phyloP scores from a whole-genome alignment of 2,888 invertebrate species.

The Latrodectus hesperus region DNA sequence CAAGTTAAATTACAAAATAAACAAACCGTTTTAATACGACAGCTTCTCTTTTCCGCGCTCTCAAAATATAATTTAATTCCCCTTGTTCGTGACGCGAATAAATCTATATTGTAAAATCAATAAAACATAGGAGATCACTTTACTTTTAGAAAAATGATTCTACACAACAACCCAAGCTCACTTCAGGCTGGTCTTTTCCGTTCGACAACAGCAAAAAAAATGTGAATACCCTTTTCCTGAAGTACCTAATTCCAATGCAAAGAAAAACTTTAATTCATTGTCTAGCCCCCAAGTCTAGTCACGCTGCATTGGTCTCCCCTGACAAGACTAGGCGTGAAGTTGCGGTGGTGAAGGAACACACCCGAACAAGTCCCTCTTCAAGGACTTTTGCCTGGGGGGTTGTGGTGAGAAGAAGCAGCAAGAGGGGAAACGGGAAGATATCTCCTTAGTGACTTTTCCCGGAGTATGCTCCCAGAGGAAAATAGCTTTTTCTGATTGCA shows the following conservation, averaged over 20 bases:
- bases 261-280: background rate
- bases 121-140: background rate
- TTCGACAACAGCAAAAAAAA: background rate
- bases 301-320: slow-evolving; percentile 23
- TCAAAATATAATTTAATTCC: background rate
- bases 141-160: background rate
- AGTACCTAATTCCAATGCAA: background rate
- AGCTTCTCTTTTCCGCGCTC: background rate
- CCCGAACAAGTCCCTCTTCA: slow-evolving; percentile 2
- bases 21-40: background rate
- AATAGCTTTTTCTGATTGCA: slow-evolving; percentile 50
- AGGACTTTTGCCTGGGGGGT: slow-evolving; percentile 2
- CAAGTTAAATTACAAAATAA: background rate
- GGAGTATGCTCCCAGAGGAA: slow-evolving; percentile 2
- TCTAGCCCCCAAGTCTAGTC: slow-evolving; percentile 4
- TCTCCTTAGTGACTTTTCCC: background rate
- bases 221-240: background rate
- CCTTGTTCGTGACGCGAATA: background rate
- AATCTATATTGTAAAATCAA: background rate
- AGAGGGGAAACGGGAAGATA: background rate
- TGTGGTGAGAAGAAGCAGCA: background rate
- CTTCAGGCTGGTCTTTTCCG: background rate
- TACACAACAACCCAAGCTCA: background rate
- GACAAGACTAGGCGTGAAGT: slow-evolving; percentile 16
- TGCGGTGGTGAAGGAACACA: background rate